Evolutionary conservation across 2,888 invertebrate genomes (phyloP), one percentile per base, ranked within the genome.

Genomic region (Thereva unica): DNA sequence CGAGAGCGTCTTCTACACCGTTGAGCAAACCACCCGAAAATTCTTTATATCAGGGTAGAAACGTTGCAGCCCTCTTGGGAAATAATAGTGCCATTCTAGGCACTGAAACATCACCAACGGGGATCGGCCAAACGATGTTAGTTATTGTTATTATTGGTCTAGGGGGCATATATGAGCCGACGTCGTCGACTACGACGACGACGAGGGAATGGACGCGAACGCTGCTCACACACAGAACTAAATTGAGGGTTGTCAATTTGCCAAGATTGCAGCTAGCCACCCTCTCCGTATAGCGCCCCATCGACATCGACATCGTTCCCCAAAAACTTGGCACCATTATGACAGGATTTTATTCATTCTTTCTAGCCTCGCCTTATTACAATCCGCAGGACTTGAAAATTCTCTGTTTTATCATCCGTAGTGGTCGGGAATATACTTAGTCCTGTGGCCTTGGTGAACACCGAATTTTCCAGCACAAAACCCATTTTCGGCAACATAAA

Each of bases 401-500:
- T 23, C 23, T 23, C 23, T 23, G 23, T 23, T 23, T 23, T 23
- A 23, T 23, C 23, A 23, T 23, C 23, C 23, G 23, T 23, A 23
- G 23, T 23, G 23, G 23, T 23, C 23, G 23, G 23, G 23, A 23
- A 23, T 23, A 23, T 23, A 23, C 23, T 23, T 23, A 23, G 23
- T 23, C 23, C 23, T 23, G 23, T 23, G 23, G 23, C 23, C 23
- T 23, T 23, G 23, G 23, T 23, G 23, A 23, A 23, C 41, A 61
- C 38, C 9, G 53, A 53, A 40, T 61, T 61, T 61, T 61, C 23
- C 38, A 8, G 61, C 35, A 61, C 12, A 44, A 61, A 10, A n/a
- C 50, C 61, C 37, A 50, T 61, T 61, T 61, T 61, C 61, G 41
- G 41, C 12, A 61, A 50, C 61, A 61, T 61, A 61, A 61, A 61